phyloP scores from a whole-genome alignment of 1,140 invertebrate species.

The Papilio machaon region DNA sequence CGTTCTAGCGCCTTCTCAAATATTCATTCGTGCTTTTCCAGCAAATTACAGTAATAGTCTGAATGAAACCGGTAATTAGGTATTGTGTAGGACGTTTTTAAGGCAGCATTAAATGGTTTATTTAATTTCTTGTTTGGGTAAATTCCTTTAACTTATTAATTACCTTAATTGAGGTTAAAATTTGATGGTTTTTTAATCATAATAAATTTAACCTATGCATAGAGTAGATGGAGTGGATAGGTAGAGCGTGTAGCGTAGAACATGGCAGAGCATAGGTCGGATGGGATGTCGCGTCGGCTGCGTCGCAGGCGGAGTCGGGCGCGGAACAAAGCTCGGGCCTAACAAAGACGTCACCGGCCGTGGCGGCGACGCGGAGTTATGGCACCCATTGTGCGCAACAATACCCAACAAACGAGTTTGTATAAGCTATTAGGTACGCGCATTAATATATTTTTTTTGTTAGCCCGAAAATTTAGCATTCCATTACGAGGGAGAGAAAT shows the following conservation, averaged over 20 bases:
- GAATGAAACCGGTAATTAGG: slow-evolving; percentile 75
- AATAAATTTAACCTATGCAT: background rate
- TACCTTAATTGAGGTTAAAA: slow-evolving; percentile 48
- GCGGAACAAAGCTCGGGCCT: slow-evolving; percentile 72
- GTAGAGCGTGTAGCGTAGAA: slow-evolving; percentile 52
- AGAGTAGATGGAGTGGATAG: slow-evolving; percentile 38
- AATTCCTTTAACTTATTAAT: slow-evolving; percentile 57
- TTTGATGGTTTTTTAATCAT: slow-evolving; percentile 26
- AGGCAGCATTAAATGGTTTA: slow-evolving; percentile 44
- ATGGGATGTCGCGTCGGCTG: slow-evolving; percentile 54
- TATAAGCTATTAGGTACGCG: slow-evolving; percentile 82
- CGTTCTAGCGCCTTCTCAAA: slow-evolving; percentile 80
- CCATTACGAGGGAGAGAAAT: slow-evolving; percentile 81
- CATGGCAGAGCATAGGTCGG: slow-evolving; percentile 54
- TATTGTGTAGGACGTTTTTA: slow-evolving; percentile 55
- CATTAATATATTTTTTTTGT: slow-evolving; percentile 82
- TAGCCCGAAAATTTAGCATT: slow-evolving; percentile 81
- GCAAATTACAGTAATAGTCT: slow-evolving; percentile 78
- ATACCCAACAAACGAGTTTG: slow-evolving; percentile 82
- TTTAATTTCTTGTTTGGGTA: slow-evolving; percentile 43
- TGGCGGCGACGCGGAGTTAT: slow-evolving; percentile 80
- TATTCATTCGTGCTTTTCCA: slow-evolving; percentile 80
- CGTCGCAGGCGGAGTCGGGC: slow-evolving; percentile 70
- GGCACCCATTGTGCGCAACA: slow-evolving; percentile 80
- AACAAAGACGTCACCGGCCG: slow-evolving; percentile 80